phyloP scores from a whole-genome alignment of 1,140 invertebrate species.

The Ostrea denselamellosa region DNA sequence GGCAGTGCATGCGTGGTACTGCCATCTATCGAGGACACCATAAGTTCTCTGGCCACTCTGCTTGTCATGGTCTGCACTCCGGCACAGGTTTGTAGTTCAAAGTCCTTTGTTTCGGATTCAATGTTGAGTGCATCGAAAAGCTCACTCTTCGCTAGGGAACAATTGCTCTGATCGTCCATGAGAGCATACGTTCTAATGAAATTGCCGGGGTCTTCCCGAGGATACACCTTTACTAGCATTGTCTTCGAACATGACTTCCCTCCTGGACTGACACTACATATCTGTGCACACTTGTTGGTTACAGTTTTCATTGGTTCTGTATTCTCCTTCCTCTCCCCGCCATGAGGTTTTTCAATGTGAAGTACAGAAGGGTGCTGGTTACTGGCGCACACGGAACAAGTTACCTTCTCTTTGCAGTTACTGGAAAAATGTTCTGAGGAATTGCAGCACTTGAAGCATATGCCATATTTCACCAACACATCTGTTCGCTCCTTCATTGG shows the following conservation, averaged over 20 bases:
- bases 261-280: background rate
- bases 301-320: background rate
- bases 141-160: constrained; percentile 24
- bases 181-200: constrained; percentile 33
- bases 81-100: constrained; percentile 45
- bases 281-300: background rate
- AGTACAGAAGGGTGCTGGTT: constrained; percentile 14
- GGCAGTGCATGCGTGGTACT: constrained; percentile 8
- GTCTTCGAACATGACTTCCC: constrained; percentile 53
- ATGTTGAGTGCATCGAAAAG: no score
- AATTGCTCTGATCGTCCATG: constrained; percentile 52
- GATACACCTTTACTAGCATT: constrained; percentile 35
- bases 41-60: constrained; percentile 42
- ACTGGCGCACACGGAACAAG: constrained; percentile 34
- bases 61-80: constrained; percentile 41
- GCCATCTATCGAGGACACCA: constrained; percentile 22
- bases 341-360: constrained; percentile 12
- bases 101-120: no score
- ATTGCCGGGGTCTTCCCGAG: background rate
- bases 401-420: constrained; percentile 16
- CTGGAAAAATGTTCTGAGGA: constrained; percentile 45
- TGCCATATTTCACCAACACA: background rate
- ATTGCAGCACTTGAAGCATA: constrained; percentile 50
- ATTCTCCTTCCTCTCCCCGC: constrained; percentile 32
- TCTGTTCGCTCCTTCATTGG: constrained; percentile 37